Evolutionary conservation across 1,140 invertebrate genomes (phyloP).

Genomic region (Ceratosolen solmsi): DNA sequence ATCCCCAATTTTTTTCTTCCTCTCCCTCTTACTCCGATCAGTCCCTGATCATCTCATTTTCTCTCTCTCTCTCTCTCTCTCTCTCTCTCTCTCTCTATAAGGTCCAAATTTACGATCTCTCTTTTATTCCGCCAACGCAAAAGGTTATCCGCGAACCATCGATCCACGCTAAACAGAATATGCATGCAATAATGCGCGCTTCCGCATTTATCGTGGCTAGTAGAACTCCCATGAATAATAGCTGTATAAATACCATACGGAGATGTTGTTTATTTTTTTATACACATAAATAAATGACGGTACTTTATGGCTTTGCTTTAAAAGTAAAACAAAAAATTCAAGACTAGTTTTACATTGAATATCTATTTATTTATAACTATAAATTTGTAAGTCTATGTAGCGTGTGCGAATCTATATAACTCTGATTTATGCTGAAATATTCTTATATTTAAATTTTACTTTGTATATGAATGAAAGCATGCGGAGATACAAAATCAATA

Average conservation of each 20-base stretch:
- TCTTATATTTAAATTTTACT: too few species aligned
- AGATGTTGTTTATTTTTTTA: neutral
- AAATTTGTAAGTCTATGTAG: too few species aligned
- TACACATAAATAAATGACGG: neutral
- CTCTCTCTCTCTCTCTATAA: neutral
- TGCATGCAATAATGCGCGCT: neutral
- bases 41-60: neutral
- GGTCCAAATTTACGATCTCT: slow-evolving; percentile 31
- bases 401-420: too few species aligned
- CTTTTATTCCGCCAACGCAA: neutral
- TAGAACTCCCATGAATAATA: neutral
- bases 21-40: neutral
- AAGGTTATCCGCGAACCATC: slow-evolving; percentile 26
- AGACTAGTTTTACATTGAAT: neutral
- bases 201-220: neutral
- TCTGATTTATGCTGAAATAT: too few species aligned
- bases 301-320: neutral
- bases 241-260: neutral
- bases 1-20: neutral
- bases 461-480: too few species aligned
- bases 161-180: neutral
- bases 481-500: too few species aligned
- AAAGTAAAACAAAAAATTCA: too few species aligned
- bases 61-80: neutral
- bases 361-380: too few species aligned